Evolutionary conservation across 2,888 invertebrate genomes (phyloP).

Genomic region (Micropterix aruncella): DNA sequence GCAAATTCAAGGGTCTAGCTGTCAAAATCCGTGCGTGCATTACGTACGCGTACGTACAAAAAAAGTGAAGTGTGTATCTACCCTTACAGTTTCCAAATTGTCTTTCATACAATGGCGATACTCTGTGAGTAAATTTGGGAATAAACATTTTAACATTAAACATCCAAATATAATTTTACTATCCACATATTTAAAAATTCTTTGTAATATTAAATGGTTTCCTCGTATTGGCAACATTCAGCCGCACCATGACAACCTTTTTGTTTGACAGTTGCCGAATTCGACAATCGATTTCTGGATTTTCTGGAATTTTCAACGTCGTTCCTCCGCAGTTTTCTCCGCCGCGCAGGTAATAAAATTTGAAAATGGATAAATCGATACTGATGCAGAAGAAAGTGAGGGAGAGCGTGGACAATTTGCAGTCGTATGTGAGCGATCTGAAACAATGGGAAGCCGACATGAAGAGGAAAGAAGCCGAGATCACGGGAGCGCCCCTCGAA

Average conservation of each 20-base stretch:
- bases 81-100: too few relatives aligned
- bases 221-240: conserved; percentile 1
- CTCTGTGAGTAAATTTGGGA: too few relatives aligned
- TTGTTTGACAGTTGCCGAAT: conserved; percentile 1
- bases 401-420: conserved; percentile 56
- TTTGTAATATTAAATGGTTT: too few relatives aligned
- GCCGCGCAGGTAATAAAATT: background rate
- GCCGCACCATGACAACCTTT: conserved; percentile 10
- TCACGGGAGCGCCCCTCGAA: conserved; percentile 21
- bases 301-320: background rate
- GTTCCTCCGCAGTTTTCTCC: conserved; percentile 1
- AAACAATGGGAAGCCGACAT: conserved; percentile 58
- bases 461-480: conserved; percentile 52
- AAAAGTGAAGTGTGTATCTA: too few relatives aligned
- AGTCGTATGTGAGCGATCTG: conserved; percentile 56
- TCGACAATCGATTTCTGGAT: conserved; percentile 3
- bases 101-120: too few relatives aligned
- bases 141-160: too few relatives aligned
- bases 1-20: too few relatives aligned
- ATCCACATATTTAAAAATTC: too few relatives aligned
- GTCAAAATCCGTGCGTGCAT: too few relatives aligned
- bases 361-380: conserved; percentile 43
- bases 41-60: too few relatives aligned
- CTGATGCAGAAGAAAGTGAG: conserved; percentile 55
- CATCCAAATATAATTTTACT: too few relatives aligned